Percentiles rank a stretch among this genome's conserved stretches.
phyloP scores from a whole-genome alignment of 2,888 invertebrate genomes.

The Drosophila pseudotalamancana region DNA sequence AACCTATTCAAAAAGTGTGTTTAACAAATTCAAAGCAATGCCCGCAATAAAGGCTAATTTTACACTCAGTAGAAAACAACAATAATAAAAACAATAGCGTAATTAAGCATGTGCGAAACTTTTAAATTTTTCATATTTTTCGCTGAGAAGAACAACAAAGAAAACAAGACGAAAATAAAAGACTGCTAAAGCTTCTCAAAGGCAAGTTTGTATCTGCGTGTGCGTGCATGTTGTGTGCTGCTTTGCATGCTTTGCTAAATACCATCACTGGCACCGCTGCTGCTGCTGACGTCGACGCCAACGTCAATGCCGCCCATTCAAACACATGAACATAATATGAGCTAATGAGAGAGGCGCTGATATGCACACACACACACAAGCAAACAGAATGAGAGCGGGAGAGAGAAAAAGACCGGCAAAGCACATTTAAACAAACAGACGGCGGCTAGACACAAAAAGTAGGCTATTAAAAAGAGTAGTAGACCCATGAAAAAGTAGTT shows the following conservation, averaged over 20 bases:
- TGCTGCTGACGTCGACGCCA: constrained; percentile 18
- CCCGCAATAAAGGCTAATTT: constrained; percentile 19
- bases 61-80: not conserved
- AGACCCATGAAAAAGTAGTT: constrained; percentile 54
- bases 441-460: constrained; percentile 54
- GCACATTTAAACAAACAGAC: constrained; percentile 56
- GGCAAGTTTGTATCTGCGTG: not conserved
- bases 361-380: constrained; percentile 4
- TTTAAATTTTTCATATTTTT: constrained; percentile 52
- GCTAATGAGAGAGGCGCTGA: constrained; percentile 61
- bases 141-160: constrained; percentile 45
- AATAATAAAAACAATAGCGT: constrained; percentile 59
- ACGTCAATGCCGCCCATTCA: constrained; percentile 48
- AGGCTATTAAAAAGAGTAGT: constrained; percentile 43
- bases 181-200: not conserved
- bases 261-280: constrained; percentile 10
- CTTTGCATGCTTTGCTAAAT: constrained; percentile 34
- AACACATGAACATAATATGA: constrained; percentile 67
- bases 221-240: constrained; percentile 15
- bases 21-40: not conserved
- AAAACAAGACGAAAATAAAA: constrained; percentile 4
- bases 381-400: not conserved
- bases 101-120: constrained; percentile 63
- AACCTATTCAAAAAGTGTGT: too few relatives aligned
- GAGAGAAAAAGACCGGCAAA: constrained; percentile 59